These are phyloP conservation scores for Pterostichus madidus DNA, from an alignment of 2,888 invertebrate species.

Conservation along the genomic window DNA sequence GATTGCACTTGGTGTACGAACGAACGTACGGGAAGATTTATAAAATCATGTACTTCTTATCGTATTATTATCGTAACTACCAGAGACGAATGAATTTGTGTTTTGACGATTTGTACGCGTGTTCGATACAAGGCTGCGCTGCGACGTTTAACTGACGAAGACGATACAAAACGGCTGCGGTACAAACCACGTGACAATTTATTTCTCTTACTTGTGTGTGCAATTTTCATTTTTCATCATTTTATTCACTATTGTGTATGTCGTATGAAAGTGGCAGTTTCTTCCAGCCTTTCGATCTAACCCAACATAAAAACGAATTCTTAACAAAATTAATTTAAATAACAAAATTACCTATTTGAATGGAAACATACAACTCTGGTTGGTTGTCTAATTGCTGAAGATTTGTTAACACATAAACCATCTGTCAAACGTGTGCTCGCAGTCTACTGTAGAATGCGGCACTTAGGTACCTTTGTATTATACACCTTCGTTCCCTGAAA, in stretches of 20 bases:
- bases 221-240: too few relatives aligned
- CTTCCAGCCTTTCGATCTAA: slow-evolving; percentile 67
- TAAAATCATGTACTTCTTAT: slow-evolving; percentile 18
- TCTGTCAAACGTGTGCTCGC: slow-evolving; percentile 61
- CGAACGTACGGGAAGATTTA: slow-evolving; percentile 33
- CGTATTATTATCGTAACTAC: slow-evolving; percentile 22
- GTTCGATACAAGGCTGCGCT: slow-evolving; percentile 63
- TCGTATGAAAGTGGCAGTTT: slow-evolving; percentile 67
- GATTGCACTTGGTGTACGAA: slow-evolving; percentile 45
- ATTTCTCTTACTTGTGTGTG: slow-evolving; percentile 10
- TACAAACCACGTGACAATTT: slow-evolving; percentile 63
- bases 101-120: slow-evolving; percentile 61
- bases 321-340: slow-evolving; percentile 67
- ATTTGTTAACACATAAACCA: slow-evolving; percentile 67
- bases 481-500: slow-evolving; percentile 68
- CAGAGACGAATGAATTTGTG: slow-evolving; percentile 50
- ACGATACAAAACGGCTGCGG: slow-evolving; percentile 55
- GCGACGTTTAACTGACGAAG: slow-evolving; percentile 42
- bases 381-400: slow-evolving; percentile 66
- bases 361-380: slow-evolving; percentile 65
- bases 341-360: slow-evolving; percentile 67
- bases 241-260: slow-evolving; percentile 38
- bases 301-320: slow-evolving; percentile 66
- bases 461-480: slow-evolving; percentile 67
- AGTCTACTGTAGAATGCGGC: background rate